Conservation (phyloP, 2,797 vertebrate species). For the Gobio occitaniae region DNA sequence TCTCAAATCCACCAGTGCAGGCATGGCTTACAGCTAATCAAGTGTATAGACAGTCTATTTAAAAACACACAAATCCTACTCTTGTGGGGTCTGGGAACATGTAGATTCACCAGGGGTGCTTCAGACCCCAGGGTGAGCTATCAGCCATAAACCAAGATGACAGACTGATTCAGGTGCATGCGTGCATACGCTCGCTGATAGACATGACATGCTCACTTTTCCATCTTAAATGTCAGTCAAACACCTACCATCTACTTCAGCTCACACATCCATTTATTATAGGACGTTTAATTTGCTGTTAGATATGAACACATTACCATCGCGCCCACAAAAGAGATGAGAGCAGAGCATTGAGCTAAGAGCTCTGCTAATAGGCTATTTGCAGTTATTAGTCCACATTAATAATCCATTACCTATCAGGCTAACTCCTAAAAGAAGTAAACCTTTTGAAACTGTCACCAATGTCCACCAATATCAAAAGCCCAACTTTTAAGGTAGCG, state of each 20-base stretch:
- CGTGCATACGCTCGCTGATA: background rate
- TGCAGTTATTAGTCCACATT: conserved; percentile 76
- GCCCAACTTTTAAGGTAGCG: conserved; percentile 59
- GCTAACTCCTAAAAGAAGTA: conserved; percentile 63
- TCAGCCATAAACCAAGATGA: conserved; percentile 27
- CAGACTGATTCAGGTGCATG: conserved; percentile 20
- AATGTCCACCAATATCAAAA: conserved; percentile 70
- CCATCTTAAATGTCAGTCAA: conserved; percentile 23
- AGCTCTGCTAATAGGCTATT: conserved; percentile 77
- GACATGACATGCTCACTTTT: conserved; percentile 1
- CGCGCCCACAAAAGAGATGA: conserved; percentile 71
- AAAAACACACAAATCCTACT: conserved; percentile 35
- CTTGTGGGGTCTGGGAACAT: conserved; percentile 8
- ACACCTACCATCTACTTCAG: conserved; percentile 37
- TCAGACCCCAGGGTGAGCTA: conserved; percentile 7
- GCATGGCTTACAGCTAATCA: conserved; percentile 17
- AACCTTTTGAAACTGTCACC: conserved; percentile 70
- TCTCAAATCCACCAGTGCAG: conserved; percentile 14
- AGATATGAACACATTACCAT: conserved; percentile 76
- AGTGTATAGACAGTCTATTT: conserved; percentile 7
- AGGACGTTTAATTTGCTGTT: conserved; percentile 72
- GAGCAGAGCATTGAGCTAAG: conserved; percentile 71
- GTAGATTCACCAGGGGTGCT: conserved; percentile 9
- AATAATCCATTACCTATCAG: conserved; percentile 78
- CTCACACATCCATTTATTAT: conserved; percentile 70